A percentile compares a stretch with the other conserved stretches of the same genome.
phyloP scores from a whole-genome alignment of 35 echinoderm and acorn worm genomes.

The Ophiothrix spiculata region DNA sequence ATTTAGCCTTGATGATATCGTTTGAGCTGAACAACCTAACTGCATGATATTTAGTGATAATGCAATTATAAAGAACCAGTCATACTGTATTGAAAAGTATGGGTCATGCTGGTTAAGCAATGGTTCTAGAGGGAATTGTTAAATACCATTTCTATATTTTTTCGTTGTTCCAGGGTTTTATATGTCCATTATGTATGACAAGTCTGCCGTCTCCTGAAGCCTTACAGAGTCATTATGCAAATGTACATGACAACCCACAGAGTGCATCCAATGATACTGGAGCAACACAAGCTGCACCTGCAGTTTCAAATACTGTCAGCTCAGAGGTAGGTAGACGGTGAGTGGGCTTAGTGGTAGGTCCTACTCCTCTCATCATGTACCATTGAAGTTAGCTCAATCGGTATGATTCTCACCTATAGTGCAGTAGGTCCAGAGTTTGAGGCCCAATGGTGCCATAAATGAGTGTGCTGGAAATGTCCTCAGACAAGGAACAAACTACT shows the following conservation, averaged over 20 bases:
- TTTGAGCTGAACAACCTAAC: too few relatives aligned
- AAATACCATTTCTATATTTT: background rate
- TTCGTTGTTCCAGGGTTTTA: conserved; percentile 64
- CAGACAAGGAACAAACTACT: too few relatives aligned
- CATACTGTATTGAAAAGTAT: too few relatives aligned
- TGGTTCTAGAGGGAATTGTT: background rate
- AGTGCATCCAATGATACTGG: background rate
- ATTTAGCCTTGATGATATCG: too few relatives aligned
- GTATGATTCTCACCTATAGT: background rate
- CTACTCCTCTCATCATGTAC: background rate
- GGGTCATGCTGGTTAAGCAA: too few relatives aligned
- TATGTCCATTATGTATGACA: conserved; percentile 82
- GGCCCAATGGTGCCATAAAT: too few relatives aligned
- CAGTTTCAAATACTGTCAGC: background rate
- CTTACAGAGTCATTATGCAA: conserved; percentile 72
- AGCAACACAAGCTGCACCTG: background rate
- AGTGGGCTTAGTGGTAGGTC: background rate
- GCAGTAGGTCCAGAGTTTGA: too few relatives aligned
- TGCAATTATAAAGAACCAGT: too few relatives aligned
- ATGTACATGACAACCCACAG: conserved; percentile 37
- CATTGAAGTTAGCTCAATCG: background rate
- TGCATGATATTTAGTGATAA: too few relatives aligned
- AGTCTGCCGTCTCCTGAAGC: conserved; percentile 62
- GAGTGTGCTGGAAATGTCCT: too few relatives aligned
- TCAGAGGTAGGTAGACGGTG: background rate